A percentile compares a stretch with the other conserved stretches of the same genome.
These are phyloP conservation scores for Nyctibius grandis DNA, from an alignment of 2,797 vertebrate genomes.

Conservation along the genomic window DNA sequence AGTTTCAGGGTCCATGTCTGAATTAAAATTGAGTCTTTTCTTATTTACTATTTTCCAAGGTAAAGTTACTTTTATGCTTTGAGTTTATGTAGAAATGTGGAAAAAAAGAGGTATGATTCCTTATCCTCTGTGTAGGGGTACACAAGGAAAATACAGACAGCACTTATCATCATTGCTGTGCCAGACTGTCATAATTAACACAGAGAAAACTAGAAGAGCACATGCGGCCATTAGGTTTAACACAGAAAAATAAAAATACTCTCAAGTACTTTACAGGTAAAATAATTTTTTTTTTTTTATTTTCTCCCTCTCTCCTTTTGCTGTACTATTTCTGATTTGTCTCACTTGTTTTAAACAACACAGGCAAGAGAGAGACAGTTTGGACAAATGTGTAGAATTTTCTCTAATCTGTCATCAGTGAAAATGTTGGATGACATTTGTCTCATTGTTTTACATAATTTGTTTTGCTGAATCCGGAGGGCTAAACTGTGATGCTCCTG, in stretches of 20 bases:
- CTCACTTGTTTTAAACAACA: neutral
- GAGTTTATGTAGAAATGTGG: neutral
- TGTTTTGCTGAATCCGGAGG: neutral
- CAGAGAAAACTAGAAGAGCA: neutral
- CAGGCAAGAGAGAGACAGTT: neutral
- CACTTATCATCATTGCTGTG: neutral
- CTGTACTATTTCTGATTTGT: neutral
- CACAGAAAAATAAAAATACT: neutral
- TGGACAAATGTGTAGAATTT: neutral
- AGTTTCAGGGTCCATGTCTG: neutral
- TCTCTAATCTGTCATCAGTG: neutral
- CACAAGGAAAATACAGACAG: neutral
- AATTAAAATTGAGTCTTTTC: neutral
- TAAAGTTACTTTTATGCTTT: neutral
- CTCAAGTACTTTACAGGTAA: neutral
- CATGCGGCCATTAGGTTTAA: neutral
- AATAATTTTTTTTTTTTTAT: neutral
- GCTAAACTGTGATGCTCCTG: neutral
- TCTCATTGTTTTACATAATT: neutral
- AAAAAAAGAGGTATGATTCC: neutral
- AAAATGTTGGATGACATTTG: neutral
- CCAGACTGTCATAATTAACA: neutral
- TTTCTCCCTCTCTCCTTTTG: neutral
- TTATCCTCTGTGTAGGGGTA: neutral
- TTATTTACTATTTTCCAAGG: neutral